Conservation (phyloP, 2,888 invertebrate genomes). For the Phengaris arion region DNA sequence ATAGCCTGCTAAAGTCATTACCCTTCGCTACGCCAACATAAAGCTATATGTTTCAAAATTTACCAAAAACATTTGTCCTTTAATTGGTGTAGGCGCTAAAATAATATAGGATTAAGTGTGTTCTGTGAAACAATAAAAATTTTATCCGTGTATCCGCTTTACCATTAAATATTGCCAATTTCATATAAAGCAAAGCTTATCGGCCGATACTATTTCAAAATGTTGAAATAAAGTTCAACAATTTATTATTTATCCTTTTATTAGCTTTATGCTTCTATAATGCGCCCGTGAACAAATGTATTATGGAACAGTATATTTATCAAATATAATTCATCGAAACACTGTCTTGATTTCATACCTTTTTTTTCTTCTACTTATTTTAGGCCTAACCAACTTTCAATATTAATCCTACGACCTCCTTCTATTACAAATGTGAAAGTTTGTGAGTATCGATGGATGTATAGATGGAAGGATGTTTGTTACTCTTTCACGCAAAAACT, state of each 20-base stretch:
- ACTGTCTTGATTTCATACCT: too few relatives aligned
- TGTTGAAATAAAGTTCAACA: background rate
- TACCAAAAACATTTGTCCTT: background rate
- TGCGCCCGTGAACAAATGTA: background rate
- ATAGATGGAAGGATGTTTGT: too few relatives aligned
- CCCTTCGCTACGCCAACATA: background rate
- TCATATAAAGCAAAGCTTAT: conserved; percentile 17
- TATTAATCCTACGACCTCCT: too few relatives aligned
- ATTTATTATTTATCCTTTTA: background rate
- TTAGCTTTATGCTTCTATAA: too few relatives aligned
- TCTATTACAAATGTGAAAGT: too few relatives aligned
- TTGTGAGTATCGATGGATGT: too few relatives aligned
- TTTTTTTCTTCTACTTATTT: too few relatives aligned
- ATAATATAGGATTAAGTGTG: background rate
- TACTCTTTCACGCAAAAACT: too few relatives aligned
- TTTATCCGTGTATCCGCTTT: background rate
- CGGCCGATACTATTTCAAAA: conserved; percentile 14
- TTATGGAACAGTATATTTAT: background rate
- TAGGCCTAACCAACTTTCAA: too few relatives aligned
- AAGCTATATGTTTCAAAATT: background rate
- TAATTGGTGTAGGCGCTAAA: conserved; percentile 12
- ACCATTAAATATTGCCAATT: conserved; percentile 6
- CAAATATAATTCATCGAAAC: too few relatives aligned
- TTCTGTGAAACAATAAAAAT: background rate
- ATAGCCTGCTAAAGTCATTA: too few relatives aligned